Conservation (phyloP, 2,797 vertebrate genomes). For the Pangasius krempfi region DNA sequence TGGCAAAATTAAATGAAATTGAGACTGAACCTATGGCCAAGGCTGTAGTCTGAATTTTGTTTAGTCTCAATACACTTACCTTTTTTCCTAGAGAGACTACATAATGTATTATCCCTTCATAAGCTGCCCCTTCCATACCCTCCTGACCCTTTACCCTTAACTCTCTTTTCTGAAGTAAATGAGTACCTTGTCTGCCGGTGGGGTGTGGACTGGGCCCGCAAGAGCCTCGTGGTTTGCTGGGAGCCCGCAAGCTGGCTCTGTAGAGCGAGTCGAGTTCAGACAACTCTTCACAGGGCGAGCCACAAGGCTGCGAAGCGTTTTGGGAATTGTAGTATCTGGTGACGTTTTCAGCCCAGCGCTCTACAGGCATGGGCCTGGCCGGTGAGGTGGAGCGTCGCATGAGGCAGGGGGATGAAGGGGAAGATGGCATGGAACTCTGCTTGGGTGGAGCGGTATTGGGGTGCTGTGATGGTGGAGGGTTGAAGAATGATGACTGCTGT, state of each 20-base stretch:
- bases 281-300: slow-evolving; percentile 77
- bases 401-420: slow-evolving; percentile 10
- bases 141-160: background rate
- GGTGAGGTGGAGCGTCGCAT: slow-evolving; percentile 48
- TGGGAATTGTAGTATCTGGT: slow-evolving; percentile 84
- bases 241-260: slow-evolving; percentile 87
- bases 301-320: slow-evolving; percentile 62
- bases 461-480: slow-evolving; percentile 5
- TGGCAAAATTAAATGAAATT: background rate
- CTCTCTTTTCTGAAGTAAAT: background rate
- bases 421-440: background rate
- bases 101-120: background rate
- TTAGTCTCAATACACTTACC: background rate
- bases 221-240: slow-evolving; percentile 73
- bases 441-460: slow-evolving; percentile 10
- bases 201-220: slow-evolving; percentile 61
- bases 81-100: background rate
- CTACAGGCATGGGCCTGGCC: slow-evolving; percentile 77
- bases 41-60: background rate
- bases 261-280: slow-evolving; percentile 92
- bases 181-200: slow-evolving; percentile 67
- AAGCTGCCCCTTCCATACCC: background rate
- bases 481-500: slow-evolving; percentile 4
- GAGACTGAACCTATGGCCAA: background rate
- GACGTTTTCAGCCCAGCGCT: slow-evolving; percentile 86